Evolutionary conservation across 2,797 vertebrate species (phyloP).

Genomic region (Enteromius mattozi): DNA sequence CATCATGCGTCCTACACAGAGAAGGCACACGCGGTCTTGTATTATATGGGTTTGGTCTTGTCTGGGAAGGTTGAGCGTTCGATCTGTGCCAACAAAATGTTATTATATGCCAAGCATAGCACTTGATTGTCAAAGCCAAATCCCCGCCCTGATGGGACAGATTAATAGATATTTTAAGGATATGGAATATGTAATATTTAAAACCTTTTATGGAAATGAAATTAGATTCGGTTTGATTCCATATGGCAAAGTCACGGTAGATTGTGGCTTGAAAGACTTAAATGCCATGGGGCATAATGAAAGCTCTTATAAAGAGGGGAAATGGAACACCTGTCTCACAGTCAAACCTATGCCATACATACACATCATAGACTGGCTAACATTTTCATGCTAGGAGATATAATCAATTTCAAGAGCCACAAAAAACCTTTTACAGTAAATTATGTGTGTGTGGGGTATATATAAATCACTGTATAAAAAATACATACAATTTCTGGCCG

Average conservation of each 20-base stretch:
- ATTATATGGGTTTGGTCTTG: conserved; percentile 7
- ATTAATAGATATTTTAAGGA: conserved; percentile 45
- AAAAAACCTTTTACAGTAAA: not conserved
- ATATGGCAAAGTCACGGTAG: conserved; percentile 42
- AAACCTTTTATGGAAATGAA: conserved; percentile 41
- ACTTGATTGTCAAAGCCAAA: conserved; percentile 46
- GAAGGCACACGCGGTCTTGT: conserved; percentile 5
- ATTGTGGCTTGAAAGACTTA: conserved; percentile 45
- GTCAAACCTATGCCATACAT: conserved; percentile 52
- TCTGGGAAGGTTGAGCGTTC: conserved; percentile 12
- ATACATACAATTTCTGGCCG: not conserved
- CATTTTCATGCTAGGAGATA: conserved; percentile 16
- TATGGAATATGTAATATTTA: conserved; percentile 30
- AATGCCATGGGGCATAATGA: conserved; percentile 49
- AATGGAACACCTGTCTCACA: conserved; percentile 65
- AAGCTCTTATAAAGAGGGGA: conserved; percentile 53
- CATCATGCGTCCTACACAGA: conserved; percentile 18
- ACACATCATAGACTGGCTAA: conserved; percentile 34
- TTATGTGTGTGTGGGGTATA: not conserved
- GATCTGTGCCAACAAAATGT: not conserved
- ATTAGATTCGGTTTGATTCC: conserved; percentile 49
- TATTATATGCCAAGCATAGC: conserved; percentile 34
- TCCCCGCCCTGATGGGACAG: conserved; percentile 19
- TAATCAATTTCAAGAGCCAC: conserved; percentile 6
- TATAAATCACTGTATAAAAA: not conserved